phyloP scores from a whole-genome alignment of 2,888 invertebrate genomes.

The Alsophila aescularia region DNA sequence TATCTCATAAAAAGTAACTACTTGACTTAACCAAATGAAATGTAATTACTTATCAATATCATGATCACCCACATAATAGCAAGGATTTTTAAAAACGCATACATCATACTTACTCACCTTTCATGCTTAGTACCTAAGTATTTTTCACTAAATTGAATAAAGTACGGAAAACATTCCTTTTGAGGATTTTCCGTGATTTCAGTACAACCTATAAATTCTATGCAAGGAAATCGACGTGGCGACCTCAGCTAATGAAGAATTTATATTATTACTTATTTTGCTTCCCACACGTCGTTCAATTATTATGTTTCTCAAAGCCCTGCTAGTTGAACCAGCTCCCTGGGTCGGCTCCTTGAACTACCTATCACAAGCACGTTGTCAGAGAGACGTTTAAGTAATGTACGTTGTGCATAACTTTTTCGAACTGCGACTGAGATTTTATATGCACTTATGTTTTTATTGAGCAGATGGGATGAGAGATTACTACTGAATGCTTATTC shows the following conservation, averaged over 20 bases:
- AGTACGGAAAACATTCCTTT: neutral
- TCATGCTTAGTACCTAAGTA: too few relatives aligned
- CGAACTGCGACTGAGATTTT: slow-evolving; percentile 36
- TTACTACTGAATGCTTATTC: too few relatives aligned
- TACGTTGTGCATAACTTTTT: slow-evolving; percentile 32
- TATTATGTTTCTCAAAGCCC: slow-evolving; percentile 34
- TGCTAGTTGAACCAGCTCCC: slow-evolving; percentile 4
- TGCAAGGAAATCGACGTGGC: slow-evolving; percentile 7
- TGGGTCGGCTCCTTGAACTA: slow-evolving; percentile 19
- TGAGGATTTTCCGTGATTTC: neutral
- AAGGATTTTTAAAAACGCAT: too few relatives aligned
- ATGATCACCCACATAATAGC: too few relatives aligned
- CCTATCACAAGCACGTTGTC: slow-evolving; percentile 39
- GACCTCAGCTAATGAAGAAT: slow-evolving; percentile 35
- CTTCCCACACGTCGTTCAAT: slow-evolving; percentile 33
- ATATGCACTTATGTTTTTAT: slow-evolving; percentile 16
- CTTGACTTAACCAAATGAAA: too few relatives aligned
- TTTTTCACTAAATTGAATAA: too few relatives aligned
- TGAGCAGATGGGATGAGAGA: too few relatives aligned
- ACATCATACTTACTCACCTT: too few relatives aligned
- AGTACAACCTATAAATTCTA: slow-evolving; percentile 2
- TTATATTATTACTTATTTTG: slow-evolving; percentile 40
- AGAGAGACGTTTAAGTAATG: too few relatives aligned
- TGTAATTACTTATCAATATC: too few relatives aligned
- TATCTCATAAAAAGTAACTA: too few relatives aligned